Evolutionary conservation across 2,888 invertebrate species (phyloP).

Genomic region (Stenotaenia linearis): DNA sequence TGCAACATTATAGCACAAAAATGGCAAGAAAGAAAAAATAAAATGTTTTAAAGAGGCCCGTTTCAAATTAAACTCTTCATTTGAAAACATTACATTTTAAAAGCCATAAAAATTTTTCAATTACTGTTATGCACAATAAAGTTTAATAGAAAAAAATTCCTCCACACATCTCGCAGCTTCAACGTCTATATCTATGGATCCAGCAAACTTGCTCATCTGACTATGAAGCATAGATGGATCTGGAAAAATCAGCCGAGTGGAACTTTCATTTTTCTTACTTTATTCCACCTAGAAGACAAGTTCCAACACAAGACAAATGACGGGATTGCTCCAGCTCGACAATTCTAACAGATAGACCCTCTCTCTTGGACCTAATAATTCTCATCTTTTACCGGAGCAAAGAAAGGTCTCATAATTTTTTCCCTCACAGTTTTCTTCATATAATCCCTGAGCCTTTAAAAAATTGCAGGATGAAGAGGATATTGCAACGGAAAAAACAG

Average conservation of each 20-base stretch:
- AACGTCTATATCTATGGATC: constrained; percentile 11
- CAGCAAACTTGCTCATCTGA: constrained; percentile 11
- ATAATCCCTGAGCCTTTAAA: constrained; percentile 22
- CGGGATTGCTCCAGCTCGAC: constrained; percentile 15
- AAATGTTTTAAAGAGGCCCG: not conserved
- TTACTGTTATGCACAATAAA: constrained; percentile 24
- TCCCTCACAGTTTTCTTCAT: constrained; percentile 14
- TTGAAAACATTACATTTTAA: not conserved
- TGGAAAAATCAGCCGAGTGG: constrained; percentile 7
- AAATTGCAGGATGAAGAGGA: constrained; percentile 24
- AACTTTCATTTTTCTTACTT: constrained; percentile 26
- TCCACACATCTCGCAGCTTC: not conserved
- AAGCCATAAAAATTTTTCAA: not conserved
- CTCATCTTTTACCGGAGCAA: not conserved
- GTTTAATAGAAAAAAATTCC: constrained; percentile 14
- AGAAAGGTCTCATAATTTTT: constrained; percentile 1
- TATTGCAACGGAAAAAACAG: constrained; percentile 19
- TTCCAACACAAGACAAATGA: constrained; percentile 24
- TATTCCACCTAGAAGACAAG: constrained; percentile 19
- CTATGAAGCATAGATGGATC: constrained; percentile 26
- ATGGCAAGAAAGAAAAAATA: not conserved
- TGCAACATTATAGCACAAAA: not conserved
- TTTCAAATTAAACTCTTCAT: constrained; percentile 24
- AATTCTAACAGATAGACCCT: constrained; percentile 24
- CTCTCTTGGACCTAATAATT: constrained; percentile 24